Percentiles rank a stretch among this genome's conserved stretches.
phyloP scores from a whole-genome alignment of 2,113 vertebrate species.

The Cryptoleucopteryx plumbea region DNA sequence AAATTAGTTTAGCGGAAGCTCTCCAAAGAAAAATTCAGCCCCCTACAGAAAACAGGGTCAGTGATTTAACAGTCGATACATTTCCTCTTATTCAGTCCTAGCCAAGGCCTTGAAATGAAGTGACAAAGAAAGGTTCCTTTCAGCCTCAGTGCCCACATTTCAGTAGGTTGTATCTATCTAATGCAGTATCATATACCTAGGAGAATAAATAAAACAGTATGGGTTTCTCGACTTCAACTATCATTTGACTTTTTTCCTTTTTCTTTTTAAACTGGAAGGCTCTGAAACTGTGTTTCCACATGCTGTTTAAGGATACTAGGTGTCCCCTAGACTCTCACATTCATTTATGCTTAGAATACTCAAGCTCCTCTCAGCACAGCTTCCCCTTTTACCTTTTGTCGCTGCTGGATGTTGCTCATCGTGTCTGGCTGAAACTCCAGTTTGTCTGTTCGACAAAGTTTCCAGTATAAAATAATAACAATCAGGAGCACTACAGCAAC shows the following conservation, averaged over 20 bases:
- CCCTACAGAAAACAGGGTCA: conserved; percentile 7
- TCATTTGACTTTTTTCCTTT: neutral
- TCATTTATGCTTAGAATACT: neutral
- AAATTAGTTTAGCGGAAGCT: neutral
- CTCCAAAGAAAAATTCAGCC: neutral
- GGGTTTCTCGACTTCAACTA: neutral
- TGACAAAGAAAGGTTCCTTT: neutral
- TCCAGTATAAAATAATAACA: conserved; percentile 95
- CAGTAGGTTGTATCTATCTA: neutral
- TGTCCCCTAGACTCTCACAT: neutral
- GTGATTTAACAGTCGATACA: neutral
- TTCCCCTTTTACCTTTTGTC: conserved; percentile 86
- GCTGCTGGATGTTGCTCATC: conserved; percentile 89
- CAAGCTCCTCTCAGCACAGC: neutral
- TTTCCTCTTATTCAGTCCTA: neutral
- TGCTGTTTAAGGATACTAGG: neutral
- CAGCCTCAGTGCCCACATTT: neutral
- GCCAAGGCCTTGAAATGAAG: conserved; percentile 29
- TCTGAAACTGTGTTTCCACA: neutral
- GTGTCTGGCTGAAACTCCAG: conserved; percentile 96
- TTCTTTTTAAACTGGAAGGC: neutral
- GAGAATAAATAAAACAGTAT: neutral
- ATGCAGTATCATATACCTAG: neutral
- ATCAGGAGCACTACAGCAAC: conserved; percentile 88
- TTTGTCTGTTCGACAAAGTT: conserved; percentile 95